Evolutionary conservation across 2,888 invertebrate genomes (phyloP).

Genomic region (Polydrusus cervinus): DNA sequence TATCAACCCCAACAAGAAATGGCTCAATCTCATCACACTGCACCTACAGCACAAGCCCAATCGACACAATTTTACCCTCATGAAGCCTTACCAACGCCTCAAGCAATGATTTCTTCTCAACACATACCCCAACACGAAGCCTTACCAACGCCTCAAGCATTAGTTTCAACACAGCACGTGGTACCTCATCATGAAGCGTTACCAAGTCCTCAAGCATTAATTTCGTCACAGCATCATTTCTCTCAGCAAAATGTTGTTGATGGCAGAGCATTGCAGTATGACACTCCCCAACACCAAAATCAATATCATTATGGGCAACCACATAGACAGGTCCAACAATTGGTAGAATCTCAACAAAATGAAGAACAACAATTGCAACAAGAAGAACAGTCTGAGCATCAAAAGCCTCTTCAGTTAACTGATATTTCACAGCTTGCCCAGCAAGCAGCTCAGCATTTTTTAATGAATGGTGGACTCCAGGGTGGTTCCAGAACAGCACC

Average conservation of each 20-base stretch:
- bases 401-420: slow-evolving; percentile 52
- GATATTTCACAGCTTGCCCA: slow-evolving; percentile 63
- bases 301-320: slow-evolving; percentile 27
- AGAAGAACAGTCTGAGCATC: slow-evolving; percentile 9
- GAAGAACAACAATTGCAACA: neutral
- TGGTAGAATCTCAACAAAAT: neutral
- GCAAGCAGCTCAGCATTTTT: slow-evolving; percentile 62
- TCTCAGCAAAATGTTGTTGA: slow-evolving; percentile 12
- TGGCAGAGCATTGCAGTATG: slow-evolving; percentile 28
- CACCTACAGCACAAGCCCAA: slow-evolving; percentile 37
- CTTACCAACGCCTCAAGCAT: slow-evolving; percentile 24
- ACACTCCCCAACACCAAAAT: slow-evolving; percentile 17
- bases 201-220: slow-evolving; percentile 48
- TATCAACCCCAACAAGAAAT: slow-evolving; percentile 37
- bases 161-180: slow-evolving; percentile 16
- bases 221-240: slow-evolving; percentile 20
- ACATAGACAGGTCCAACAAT: slow-evolving; percentile 23
- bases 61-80: slow-evolving; percentile 43
- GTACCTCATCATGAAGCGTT: slow-evolving; percentile 43
- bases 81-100: slow-evolving; percentile 50
- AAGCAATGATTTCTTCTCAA: slow-evolving; percentile 34
- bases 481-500: slow-evolving; percentile 60
- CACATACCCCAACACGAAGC: neutral
- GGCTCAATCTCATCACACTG: slow-evolving; percentile 40
- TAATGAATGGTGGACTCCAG: slow-evolving; percentile 41